Conservation (phyloP, 1,140 invertebrate species). For the Papilio machaon region DNA sequence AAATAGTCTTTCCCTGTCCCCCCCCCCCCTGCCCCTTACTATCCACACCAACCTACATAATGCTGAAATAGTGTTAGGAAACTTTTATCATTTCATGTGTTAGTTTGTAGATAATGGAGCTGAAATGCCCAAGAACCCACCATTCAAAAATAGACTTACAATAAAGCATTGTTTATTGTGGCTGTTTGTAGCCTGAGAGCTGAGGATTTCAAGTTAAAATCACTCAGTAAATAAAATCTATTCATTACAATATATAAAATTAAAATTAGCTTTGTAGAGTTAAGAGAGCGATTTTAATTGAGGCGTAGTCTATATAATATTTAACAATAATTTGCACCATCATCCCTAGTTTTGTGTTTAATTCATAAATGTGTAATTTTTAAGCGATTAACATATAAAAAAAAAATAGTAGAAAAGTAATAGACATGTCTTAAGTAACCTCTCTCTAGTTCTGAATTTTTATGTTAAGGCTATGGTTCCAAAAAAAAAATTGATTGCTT, state of each 20-base stretch:
- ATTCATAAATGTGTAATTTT: background rate
- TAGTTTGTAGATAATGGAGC: background rate
- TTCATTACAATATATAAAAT: too few species aligned
- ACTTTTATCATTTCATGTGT: background rate
- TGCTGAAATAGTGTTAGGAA: background rate
- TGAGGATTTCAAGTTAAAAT: background rate
- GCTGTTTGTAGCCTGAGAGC: background rate
- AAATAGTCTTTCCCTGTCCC: background rate
- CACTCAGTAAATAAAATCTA: background rate
- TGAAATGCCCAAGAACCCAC: background rate
- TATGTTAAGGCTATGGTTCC: background rate
- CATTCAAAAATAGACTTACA: constrained; percentile 14
- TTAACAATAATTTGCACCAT: constrained; percentile 6
- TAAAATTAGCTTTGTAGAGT: background rate
- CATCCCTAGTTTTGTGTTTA: background rate
- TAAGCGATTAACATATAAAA: background rate
- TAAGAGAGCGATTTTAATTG: background rate
- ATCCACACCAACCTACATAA: background rate
- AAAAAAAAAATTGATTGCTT: background rate
- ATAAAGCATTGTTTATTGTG: background rate
- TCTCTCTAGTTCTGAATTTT: constrained; percentile 32
- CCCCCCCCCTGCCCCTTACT: too few species aligned
- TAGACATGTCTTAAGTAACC: background rate
- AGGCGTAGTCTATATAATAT: background rate
- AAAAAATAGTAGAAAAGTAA: background rate